These are phyloP conservation scores for Agriopis aurantiaria DNA, from an alignment of 2,888 invertebrate genomes.

Conservation along the genomic window DNA sequence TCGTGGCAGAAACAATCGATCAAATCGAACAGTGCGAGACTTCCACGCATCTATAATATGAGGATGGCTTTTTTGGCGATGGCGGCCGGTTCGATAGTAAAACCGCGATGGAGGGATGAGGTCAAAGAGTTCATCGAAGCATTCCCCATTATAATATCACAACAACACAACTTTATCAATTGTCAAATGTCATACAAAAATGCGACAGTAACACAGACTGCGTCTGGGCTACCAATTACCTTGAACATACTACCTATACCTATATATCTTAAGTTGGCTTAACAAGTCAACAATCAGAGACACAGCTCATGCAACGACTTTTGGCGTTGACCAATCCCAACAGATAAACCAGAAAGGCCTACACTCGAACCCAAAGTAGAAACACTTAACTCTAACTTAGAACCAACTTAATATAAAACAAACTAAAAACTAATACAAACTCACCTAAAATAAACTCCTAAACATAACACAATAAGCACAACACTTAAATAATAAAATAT, in stretches of 20 bases:
- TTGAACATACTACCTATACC: no score
- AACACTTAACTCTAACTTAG: constrained; percentile 10
- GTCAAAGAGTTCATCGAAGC: no score
- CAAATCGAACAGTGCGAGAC: no score
- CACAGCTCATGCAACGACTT: constrained; percentile 5
- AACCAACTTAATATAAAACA: constrained; percentile 7
- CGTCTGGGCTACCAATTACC: no score
- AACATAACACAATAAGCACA: constrained; percentile 43
- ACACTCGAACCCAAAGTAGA: constrained; percentile 4
- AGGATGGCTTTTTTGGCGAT: no score
- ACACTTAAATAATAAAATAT: constrained; percentile 34
- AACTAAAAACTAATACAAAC: constrained; percentile 33
- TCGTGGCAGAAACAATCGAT: no score
- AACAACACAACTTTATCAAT: neutral
- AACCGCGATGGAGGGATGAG: no score
- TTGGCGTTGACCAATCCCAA: constrained; percentile 1
- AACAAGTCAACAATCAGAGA: constrained; percentile 3
- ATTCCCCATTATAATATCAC: no score
- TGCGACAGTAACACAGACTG: no score
- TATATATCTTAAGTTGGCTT: neutral
- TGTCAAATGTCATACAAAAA: no score
- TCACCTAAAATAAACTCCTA: constrained; percentile 34
- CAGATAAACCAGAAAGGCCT: constrained; percentile 7
- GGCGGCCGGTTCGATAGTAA: no score
- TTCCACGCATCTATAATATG: no score